Evolutionary conservation across 2,113 vertebrate species (phyloP), one percentile per base, ranked within the genome.

Genomic region (Cromileptes altivelis): DNA sequence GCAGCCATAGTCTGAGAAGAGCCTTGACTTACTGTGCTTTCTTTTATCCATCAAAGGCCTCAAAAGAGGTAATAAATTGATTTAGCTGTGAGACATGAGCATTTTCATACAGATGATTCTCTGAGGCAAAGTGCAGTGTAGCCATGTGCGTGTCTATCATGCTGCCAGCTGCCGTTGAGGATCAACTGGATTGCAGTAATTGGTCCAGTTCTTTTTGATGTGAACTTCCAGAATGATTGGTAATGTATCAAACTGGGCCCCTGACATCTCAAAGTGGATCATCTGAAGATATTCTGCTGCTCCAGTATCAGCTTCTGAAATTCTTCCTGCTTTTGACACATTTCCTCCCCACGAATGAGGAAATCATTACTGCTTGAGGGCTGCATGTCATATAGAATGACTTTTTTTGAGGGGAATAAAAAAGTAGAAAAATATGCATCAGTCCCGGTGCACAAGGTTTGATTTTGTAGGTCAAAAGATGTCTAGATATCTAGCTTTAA

Each of bases 141-240:
- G 63, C 62, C 23, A 25, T 72, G n/a, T 58, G 19, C 1, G 17
- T 50, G 23, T 60, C 52, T 64, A 9, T 70, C 57, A 58, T 27
- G 6, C 69, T 79, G 30, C 57, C 74, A 52, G 64, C 17, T 73
- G 47, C 17, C 30, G 73, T 27, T 50, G 56, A 63, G 58, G 45
- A 65, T 86, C 58, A 86, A 82, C 42, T 65, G 40, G 62, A 30
- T 52, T 69, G 69, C 57, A 70, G 52, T 86, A 70, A 86, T 82
- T 86, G 75, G 63, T 65, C 64, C 12, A 6, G 18, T 60, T 53
- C 75, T 60, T 70, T 86, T 75, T 82, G 63, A 78, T 79, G 80
- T 68, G 61, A 73, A 76, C 13, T 33, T 72, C 21, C 61, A 65
- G 40, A 23, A 6, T 74, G 13, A 68, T 19, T 21, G 33, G 52